Evolutionary conservation across 2,888 invertebrate species (phyloP), one percentile per base, ranked within the genome.

Genomic region (Stenurella melanura): DNA sequence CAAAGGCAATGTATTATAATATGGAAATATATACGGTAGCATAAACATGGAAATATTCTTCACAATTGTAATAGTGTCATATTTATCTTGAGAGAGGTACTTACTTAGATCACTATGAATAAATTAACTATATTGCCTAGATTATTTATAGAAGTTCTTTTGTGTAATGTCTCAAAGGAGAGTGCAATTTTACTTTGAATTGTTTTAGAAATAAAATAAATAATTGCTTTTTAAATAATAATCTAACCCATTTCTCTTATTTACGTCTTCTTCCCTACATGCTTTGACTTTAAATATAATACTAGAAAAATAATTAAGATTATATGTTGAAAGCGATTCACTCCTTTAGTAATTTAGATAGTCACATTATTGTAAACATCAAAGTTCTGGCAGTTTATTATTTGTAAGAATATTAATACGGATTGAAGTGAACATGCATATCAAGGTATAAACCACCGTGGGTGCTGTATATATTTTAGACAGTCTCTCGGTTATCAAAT

Each of bases 41-140:
- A 63, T 63, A 63, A 63, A 63, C 9, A 34, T 17, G n/a, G 61
- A 15, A 63, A 30, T 63, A 34, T 63, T 34, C 30, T 63, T 6
- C 34, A 34, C 61, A 30, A 10, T 34, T 63, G 34, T 63, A 63
- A 63, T 63, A 15, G 21, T 34, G 61, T 61, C 21, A 34, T 63
- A 63, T 63, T 63, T 63, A 63, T 63, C 30, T 15, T 34, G 30
- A 63, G 34, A 34, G 17, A 30, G 30, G 30, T 6, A 21, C 15
- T 26, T 17, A 21, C 15, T 26, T 17, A 61, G 21, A 61, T 34
- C 2, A 15, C 34, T n/a, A 50, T 50, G 34, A 63, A 63, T 63
- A 34, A 63, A 9, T 63, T 63, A 60, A n/a, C 7, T 21, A 58
- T 21, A 21, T 26, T 30, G 4, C 61, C 34, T 63, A 34, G 26